Evolutionary conservation across 35 echinoderm and acorn worm species (phyloP), one percentile per base, ranked within the genome.

Genomic region (Patiria miniata): DNA sequence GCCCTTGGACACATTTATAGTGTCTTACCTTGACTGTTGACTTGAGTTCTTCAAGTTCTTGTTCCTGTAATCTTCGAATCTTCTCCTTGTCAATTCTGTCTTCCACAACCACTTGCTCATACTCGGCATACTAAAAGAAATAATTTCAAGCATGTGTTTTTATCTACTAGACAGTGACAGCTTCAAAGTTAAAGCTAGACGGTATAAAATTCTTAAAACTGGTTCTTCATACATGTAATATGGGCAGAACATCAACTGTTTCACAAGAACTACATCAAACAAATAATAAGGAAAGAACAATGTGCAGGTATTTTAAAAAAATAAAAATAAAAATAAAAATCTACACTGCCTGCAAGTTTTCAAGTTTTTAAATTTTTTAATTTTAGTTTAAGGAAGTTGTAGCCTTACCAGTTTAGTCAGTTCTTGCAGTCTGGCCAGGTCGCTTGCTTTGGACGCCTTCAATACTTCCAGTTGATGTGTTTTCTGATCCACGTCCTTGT

Each of bases 81-180:
- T 99, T 95, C 61, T 99, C 96, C 61, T 99, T 99, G 79, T 99
- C 96, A 54, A 99, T 92, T 82, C 96, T 94, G 82, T 99, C 96
- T 83, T 99, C 96, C 0, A 99, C 95, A 17, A 93, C 91, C 28
- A 94, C 93, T 76, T 99, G 89, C 39, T 99, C 96, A 85, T 95
- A 99, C 30, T 99, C 93, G 12, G 86, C 86, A 90, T 99, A 99
- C 96, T 99, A 69, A 54, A 87, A 37, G 51, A 34, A 81, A 89
- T 6, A 52, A 77, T 40, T 47, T 12, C 42, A 47, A 4, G 4
- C 12, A 12, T 47, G 42, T 47, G 42, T 12, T 47, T 12, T 47
- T 47, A 12, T 12, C 42, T 12, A 47, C 42, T 12, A 4, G 12
- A 47, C 4, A 47, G 42, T 12, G 12, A 12, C 4, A 47, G 4